Base-by-base conservation (phyloP, 2,888 invertebrate genomes). In the Drosophila fulvimacula region DNA sequence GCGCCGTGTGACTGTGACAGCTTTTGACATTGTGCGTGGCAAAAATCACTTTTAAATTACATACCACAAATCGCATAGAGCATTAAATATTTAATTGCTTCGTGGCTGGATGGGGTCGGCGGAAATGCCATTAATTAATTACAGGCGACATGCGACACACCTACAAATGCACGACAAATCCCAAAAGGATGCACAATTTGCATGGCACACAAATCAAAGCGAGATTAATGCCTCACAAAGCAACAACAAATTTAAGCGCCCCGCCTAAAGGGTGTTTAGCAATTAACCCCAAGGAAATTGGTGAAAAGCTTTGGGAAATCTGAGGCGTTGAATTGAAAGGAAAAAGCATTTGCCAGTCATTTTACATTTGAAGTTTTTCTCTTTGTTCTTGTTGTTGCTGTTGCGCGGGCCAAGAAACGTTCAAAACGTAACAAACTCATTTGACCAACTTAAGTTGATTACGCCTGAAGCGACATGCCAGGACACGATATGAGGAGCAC, bases 391-490 rank as follows among this genome's bases (percentile, higher is more conserved):
- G 41, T 41, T 41, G 17, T 9, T 39, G 17, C 17, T 41, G 17
- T 9, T 39, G 17, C 17, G 5, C 42, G 24, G 7, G 42, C 17
- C 27, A 17, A 46, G 39, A 68, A 74, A 70, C 76, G 79, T 71
- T 75, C 72, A 72, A 76, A 79, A 73, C 67, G 75, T 68, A 55
- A 60, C 74, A 84, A 87, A 81, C 88, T 73, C 82, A 81, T 87
- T 87, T 85, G 85, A 88, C 79, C 81, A 82, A 85, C 85, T 85
- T 87, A 85, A 85, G 82, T 85, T 85, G 85, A 88, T 85, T 82
- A 85, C 73, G 78, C 61, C 52, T 61, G 44, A 51, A 61, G 56
- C 46, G 67, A 65, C 30, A 64, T 61, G 51, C 30, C 24, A 30
- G 59, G 52, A n/a, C 51, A 32, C 51, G 41, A 10, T 21, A 38